phyloP scores from a whole-genome alignment of 2,797 vertebrate species.

The Brachyalestes nurse region DNA sequence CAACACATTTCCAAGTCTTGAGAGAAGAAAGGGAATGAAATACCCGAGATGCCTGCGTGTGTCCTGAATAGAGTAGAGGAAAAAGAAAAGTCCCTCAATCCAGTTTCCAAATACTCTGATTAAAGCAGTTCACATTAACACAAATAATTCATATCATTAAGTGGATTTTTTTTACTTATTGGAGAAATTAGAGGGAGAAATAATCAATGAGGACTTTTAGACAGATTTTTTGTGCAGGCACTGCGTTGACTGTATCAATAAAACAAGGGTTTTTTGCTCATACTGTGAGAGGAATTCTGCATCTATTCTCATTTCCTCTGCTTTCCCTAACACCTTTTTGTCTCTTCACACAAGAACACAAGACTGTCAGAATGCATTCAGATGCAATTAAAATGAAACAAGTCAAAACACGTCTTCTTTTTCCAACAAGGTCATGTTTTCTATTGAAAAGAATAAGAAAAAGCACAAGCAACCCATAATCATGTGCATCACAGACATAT shows the following conservation, averaged over 20 bases:
- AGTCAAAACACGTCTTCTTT: not conserved
- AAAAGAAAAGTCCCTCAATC: not conserved
- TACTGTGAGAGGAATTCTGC: constrained; percentile 3
- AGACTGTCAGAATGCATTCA: not conserved
- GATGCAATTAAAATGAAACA: not conserved
- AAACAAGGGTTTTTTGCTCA: not conserved
- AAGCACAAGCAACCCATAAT: not conserved
- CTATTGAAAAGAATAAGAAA: not conserved
- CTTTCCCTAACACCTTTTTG: not conserved
- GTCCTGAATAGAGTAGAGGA: not conserved
- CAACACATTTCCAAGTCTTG: not conserved
- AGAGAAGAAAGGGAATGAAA: constrained; percentile 18
- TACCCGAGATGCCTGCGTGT: not conserved
- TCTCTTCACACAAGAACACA: not conserved
- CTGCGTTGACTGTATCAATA: not conserved
- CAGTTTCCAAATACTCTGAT: not conserved
- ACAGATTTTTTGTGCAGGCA: not conserved
- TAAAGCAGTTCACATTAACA: not conserved
- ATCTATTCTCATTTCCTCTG: not conserved
- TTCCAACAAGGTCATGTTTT: not conserved
- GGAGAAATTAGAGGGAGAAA: not conserved
- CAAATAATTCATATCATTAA: not conserved
- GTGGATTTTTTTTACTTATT: not conserved
- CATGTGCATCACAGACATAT: not conserved
- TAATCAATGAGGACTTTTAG: not conserved